Evolutionary conservation across 2,888 invertebrate genomes (phyloP), one percentile per base, ranked within the genome.

Genomic region (Ophonus ardosiacus): DNA sequence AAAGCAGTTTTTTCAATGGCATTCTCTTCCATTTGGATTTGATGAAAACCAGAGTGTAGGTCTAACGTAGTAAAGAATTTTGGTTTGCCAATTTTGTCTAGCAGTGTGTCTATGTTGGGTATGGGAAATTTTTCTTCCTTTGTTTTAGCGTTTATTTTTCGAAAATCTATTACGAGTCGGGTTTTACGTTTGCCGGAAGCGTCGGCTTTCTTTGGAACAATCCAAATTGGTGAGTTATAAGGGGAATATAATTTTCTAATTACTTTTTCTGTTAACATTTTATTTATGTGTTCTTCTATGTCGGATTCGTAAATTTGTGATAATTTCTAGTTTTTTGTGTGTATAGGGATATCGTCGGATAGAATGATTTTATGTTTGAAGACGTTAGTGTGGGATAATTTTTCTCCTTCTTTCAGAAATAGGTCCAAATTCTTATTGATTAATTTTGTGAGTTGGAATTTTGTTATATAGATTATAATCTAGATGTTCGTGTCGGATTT

Each of bases 1-100:
- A 90, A 89, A 4, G 88, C 89, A 0, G 89, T 89, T 86, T 89
- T 89, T 10, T 74, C 51, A 24, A 82, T 76, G 59, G 88, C 88
- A 10, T 86, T 80, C 24, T 71, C 57, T 4, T 82, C 85, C 57
- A 89, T 84, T 13, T 86, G 85, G 0, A 90, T 87, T 82, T 89
- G 89, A 76, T 88, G 87, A 40, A 87, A 80, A 0, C 79, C 79
- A 15, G 59, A 59, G 17, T 57, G 57, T 13, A 80, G 8, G 0
- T 80, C 79, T 13, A 24, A 13, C 0, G 79, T 61, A 0, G 79
- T 80, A 78, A 89, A 88, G 61, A 86, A 88, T 21, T 85, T 68
- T 13, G 85, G 85, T 18, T 85, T 65, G 0, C 88, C 88, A 43
- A 88, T 57, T 56, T 86, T 84, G 38, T 88, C 87, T 6, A 88